Evolutionary conservation across 1,140 invertebrate species (phyloP), one percentile per base, ranked within the genome.

Genomic region (Aphelenchoides fujianensis): DNA sequence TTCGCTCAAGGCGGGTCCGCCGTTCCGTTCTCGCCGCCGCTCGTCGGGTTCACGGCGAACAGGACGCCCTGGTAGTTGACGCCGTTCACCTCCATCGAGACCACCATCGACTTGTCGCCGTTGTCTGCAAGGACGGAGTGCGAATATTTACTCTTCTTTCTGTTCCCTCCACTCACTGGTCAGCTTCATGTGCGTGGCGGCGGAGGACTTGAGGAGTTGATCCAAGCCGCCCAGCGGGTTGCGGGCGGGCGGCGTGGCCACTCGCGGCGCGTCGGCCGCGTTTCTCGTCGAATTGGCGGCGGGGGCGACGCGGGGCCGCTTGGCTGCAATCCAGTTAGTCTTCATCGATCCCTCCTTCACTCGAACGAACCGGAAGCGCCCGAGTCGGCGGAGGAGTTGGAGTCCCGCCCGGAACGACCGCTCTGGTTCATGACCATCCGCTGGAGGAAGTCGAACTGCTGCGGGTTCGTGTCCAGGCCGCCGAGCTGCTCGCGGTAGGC

Each of bases 11-110:
- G n/a, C 32, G 27, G 16, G 31, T 66, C 63, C 16, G n/a, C 27
- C n/a, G n/a, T 61, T 16, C 9, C 16, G 12, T 32, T 34, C 9
- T 34, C 31, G 16, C n/a, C 34, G 62, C n/a, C n/a, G 9, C 2
- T 69, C 23, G 74, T 54, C n/a, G n/a, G n/a, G 27, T 30, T 30
- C 30, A 75, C 57, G 7, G 87, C 86, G 75, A 87, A 88, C 36
- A 88, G 82, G 28, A 88, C 85, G 7, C 87, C 87, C 73, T 88
- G 87, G 73, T 87, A 88, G 81, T 85, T 86, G 41, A 85, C 89
- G 36, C 95, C 95, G 84, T 98, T 97, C 48, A 98, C 89, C 85
- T 97, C 94, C 90, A 98, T 93, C 77, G 91, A 94, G 2, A 98
- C 93, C 34, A 93, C 90, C 52, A 98, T 86, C 19, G 94, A 94